Conservation (phyloP, 2,113 vertebrate genomes). For the Pituophis catenifer region DNA sequence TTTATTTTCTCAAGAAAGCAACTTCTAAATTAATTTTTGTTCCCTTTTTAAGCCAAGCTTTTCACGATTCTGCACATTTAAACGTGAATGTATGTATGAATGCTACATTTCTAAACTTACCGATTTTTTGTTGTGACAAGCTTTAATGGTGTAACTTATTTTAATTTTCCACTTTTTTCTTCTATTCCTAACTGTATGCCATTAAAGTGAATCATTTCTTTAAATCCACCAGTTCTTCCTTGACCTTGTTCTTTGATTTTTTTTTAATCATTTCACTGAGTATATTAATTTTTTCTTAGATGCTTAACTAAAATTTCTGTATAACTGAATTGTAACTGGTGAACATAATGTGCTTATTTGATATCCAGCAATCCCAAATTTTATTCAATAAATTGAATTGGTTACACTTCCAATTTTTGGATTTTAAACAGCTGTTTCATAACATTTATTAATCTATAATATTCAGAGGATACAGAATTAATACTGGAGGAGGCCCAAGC, state of each 20-base stretch:
- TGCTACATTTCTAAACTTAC: background rate
- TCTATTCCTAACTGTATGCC: background rate
- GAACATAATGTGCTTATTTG: background rate
- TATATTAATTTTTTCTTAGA: background rate
- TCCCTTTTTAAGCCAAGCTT: background rate
- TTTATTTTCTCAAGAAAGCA: background rate
- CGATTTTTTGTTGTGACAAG: background rate
- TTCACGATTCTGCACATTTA: background rate
- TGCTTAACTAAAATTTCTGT: background rate
- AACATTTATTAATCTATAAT: background rate
- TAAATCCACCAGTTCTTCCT: background rate
- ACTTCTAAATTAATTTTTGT: background rate
- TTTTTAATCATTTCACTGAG: background rate
- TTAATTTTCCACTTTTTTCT: background rate
- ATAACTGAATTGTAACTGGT: background rate
- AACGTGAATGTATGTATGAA: background rate
- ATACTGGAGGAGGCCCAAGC: background rate
- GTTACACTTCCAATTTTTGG: background rate
- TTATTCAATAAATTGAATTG: background rate
- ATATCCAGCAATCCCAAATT: background rate
- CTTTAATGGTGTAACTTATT: background rate
- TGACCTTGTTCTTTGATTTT: background rate
- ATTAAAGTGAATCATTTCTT: background rate
- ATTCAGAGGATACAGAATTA: background rate
- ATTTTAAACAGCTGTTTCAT: background rate